A percentile compares a stretch with the other conserved stretches of the same genome.
phyloP scores from a whole-genome alignment of 2,113 vertebrate species.

The Poecilia latipinna region DNA sequence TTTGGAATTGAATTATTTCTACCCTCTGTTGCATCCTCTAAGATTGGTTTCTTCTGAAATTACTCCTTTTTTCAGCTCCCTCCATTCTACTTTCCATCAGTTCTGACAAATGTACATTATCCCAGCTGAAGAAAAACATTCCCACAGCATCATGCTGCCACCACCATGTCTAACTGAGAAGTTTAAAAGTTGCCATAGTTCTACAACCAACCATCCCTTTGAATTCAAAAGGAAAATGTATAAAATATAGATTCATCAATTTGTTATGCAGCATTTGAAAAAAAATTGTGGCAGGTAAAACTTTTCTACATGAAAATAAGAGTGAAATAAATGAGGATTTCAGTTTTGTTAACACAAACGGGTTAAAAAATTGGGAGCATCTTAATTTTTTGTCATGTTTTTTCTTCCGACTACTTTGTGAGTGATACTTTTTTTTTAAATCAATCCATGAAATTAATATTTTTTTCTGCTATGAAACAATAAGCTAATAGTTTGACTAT shows the following conservation, averaged over 20 bases:
- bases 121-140: not conserved
- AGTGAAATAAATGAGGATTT: not conserved
- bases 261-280: too few relatives aligned
- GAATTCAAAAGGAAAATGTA: too few relatives aligned
- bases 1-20: not conserved
- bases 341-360: not conserved
- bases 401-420: not conserved
- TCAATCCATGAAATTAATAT: not conserved
- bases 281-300: too few relatives aligned
- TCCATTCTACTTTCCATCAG: not conserved
- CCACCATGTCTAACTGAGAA: not conserved
- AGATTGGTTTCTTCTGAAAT: not conserved
- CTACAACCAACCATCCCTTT: too few relatives aligned
- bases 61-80: not conserved
- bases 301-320: not conserved
- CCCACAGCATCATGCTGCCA: not conserved
- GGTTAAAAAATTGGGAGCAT: not conserved
- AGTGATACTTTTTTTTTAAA: not conserved
- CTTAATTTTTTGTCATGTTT: not conserved
- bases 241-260: too few relatives aligned
- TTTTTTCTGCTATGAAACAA: not conserved
- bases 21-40: too few relatives aligned
- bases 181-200: too few relatives aligned
- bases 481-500: not conserved
- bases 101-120: not conserved